phyloP scores from a whole-genome alignment of 2,888 invertebrate genomes.

The Callyntrura sp. region DNA sequence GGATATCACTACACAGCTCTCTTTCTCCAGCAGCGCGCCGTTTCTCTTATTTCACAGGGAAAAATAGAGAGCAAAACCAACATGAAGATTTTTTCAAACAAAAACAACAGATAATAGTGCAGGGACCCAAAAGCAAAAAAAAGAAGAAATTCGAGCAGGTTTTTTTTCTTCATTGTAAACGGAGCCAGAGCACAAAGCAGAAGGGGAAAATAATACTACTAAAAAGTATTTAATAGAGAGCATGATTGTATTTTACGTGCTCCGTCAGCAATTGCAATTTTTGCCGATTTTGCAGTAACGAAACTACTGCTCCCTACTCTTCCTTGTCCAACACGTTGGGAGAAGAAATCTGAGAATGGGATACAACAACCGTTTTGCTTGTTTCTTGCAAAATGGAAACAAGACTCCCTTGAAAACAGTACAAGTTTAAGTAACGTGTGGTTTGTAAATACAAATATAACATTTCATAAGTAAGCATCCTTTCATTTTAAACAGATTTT shows the following conservation, averaged over 20 bases:
- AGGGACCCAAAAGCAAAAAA: background rate
- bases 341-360: background rate
- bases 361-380: background rate
- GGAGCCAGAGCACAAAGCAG: background rate
- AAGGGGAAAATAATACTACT: slow-evolving; percentile 4
- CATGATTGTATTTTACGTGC: slow-evolving; percentile 46
- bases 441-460: background rate
- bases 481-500: slow-evolving; percentile 21
- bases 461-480: background rate
- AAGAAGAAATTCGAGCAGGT: slow-evolving; percentile 1
- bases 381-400: background rate
- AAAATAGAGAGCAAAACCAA: slow-evolving; percentile 6
- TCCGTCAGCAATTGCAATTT: slow-evolving; percentile 44
- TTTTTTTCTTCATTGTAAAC: slow-evolving; percentile 4
- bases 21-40: background rate
- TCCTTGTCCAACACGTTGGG: background rate
- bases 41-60: slow-evolving; percentile 8
- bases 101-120: slow-evolving; percentile 11
- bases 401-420: background rate
- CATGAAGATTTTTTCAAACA: background rate
- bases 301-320: slow-evolving; percentile 35
- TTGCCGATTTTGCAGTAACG: slow-evolving; percentile 35
- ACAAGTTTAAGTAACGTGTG: background rate
- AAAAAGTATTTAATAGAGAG: slow-evolving; percentile 49
- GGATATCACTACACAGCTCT: background rate